phyloP scores from a whole-genome alignment of 2,113 vertebrate genomes.

The Numenius arquata region DNA sequence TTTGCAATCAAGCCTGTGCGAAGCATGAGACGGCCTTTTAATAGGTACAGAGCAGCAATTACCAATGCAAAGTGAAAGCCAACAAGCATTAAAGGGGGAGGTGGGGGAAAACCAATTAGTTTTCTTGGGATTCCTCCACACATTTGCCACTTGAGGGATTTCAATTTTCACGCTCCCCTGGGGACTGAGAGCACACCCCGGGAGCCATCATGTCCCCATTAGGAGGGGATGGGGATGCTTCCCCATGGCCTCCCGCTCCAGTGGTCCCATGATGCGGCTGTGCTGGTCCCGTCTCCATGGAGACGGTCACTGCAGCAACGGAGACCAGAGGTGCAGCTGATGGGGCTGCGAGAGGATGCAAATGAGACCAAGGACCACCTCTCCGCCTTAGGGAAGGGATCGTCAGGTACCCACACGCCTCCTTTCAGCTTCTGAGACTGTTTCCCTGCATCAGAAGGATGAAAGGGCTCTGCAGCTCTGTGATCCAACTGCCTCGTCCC shows the following conservation, averaged over 20 bases:
- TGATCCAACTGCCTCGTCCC: neutral
- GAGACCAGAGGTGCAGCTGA: neutral
- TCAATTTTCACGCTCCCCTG: neutral
- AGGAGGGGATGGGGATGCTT: neutral
- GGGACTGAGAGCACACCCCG: neutral
- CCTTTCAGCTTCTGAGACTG: neutral
- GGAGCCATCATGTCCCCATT: neutral
- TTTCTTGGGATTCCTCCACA: conserved; percentile 27
- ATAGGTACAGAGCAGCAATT: conserved; percentile 40
- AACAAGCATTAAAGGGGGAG: neutral
- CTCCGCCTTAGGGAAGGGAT: neutral
- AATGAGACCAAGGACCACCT: neutral
- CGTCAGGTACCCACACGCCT: rapidly evolving
- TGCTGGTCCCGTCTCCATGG: conserved; percentile 38
- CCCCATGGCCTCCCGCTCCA: neutral
- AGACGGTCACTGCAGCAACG: conserved; percentile 30
- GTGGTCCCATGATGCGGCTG: conserved; percentile 14
- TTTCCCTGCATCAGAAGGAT: neutral
- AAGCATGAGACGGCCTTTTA: neutral
- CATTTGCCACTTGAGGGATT: neutral
- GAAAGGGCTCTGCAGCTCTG: neutral
- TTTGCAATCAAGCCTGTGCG: neutral
- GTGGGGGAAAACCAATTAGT: neutral
- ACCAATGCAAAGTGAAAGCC: conserved; percentile 27
- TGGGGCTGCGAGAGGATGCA: neutral